Evolutionary conservation across 2,888 invertebrate species (phyloP).

Genomic region (Coenonympha glycerion): DNA sequence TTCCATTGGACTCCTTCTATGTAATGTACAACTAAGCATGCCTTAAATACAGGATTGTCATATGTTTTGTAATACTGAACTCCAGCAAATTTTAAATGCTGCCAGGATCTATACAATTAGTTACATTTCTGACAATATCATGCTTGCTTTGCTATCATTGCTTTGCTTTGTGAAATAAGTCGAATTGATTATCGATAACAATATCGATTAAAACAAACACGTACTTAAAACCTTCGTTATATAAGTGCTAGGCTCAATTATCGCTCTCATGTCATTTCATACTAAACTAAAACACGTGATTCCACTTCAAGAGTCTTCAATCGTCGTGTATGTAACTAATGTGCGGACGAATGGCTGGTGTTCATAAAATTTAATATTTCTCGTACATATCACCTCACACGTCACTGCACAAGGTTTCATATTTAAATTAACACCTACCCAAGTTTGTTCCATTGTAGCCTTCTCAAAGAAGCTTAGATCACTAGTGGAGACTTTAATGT

Average conservation of each 20-base stretch:
- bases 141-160: too few species aligned
- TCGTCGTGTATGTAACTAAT: conserved; percentile 9
- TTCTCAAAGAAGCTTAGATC: too few species aligned
- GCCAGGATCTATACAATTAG: too few species aligned
- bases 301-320: conserved; percentile 2
- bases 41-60: too few species aligned
- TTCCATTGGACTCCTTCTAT: too few species aligned
- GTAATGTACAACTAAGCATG: too few species aligned
- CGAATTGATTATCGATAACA: neutral
- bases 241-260: conserved; percentile 9
- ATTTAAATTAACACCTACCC: neutral
- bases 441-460: too few species aligned
- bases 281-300: conserved; percentile 6
- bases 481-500: too few species aligned
- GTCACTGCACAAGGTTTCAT: neutral
- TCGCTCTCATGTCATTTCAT: neutral
- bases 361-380: neutral
- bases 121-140: too few species aligned
- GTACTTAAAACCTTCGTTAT: conserved; percentile 3
- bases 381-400: neutral
- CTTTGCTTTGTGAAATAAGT: too few species aligned
- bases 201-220: neutral
- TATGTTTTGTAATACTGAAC: too few species aligned
- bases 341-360: neutral
- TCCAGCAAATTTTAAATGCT: too few species aligned